These are phyloP conservation scores for Tragelaphus scriptus DNA, from an alignment of 2,113 vertebrate genomes.

Conservation along the genomic window DNA sequence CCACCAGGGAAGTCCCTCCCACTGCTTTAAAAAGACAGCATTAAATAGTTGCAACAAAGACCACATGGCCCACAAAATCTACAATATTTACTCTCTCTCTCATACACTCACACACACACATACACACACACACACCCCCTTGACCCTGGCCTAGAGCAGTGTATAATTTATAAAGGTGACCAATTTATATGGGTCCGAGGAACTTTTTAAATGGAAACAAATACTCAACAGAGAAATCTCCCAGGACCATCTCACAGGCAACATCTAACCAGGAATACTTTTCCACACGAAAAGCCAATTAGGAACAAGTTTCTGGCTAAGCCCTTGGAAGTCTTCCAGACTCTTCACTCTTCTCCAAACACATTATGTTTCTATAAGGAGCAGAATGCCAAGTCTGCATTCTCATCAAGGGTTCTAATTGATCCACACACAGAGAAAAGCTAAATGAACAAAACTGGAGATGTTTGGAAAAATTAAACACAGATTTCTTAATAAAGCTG, in stretches of 20 bases:
- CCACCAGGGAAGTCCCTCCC: background rate
- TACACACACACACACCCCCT: background rate
- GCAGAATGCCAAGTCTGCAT: conserved; percentile 41
- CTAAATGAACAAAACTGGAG: conserved; percentile 68
- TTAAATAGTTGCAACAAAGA: background rate
- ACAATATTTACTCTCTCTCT: background rate
- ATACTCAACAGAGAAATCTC: background rate
- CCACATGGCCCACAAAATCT: background rate
- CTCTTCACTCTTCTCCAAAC: conserved; percentile 42
- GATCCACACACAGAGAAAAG: conserved; percentile 70
- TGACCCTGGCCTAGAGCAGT: background rate
- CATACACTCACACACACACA: background rate
- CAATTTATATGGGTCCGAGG: background rate
- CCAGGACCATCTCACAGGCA: background rate
- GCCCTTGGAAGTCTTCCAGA: conserved; percentile 36
- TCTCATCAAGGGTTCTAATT: conserved; percentile 69
- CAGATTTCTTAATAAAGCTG: conserved; percentile 78
- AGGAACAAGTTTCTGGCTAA: conserved; percentile 29
- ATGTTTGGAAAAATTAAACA: conserved; percentile 75
- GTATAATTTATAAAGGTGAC: background rate
- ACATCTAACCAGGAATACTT: background rate
- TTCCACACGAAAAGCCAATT: background rate
- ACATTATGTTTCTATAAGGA: conserved; percentile 19
- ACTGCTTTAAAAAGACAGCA: background rate
- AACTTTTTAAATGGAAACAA: background rate